A percentile compares a stretch with the other conserved stretches of the same genome.
Conservation (phyloP, 2,113 vertebrate species). For the Maccullochella peelii region DNA sequence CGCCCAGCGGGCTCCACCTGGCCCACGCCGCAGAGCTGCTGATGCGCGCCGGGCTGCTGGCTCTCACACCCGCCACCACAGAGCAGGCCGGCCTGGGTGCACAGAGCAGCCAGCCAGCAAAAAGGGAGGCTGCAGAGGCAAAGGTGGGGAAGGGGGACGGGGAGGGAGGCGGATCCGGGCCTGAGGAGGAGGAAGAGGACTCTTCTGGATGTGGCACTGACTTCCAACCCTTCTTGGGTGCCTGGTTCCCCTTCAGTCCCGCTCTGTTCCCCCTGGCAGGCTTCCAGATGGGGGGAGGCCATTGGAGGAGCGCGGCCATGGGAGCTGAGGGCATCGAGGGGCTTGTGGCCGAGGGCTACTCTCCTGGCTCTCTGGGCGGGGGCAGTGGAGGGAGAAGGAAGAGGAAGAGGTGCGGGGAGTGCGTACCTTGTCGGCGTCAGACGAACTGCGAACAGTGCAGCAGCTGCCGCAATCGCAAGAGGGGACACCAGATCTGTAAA, state of each 20-base stretch:
- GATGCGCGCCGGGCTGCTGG: conserved; percentile 94
- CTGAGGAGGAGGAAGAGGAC: conserved; percentile 86
- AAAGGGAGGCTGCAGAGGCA: conserved; percentile 63
- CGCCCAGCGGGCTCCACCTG: conserved; percentile 94
- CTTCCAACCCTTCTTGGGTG: conserved; percentile 92
- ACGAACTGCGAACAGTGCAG: conserved; percentile 99
- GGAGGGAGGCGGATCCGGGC: conserved; percentile 89
- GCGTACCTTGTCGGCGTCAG: conserved; percentile 95
- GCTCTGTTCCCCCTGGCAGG: conserved; percentile 96
- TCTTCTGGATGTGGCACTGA: conserved; percentile 93
- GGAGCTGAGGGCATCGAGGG: conserved; percentile 92
- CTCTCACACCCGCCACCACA: conserved; percentile 74
- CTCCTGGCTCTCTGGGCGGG: conserved; percentile 83
- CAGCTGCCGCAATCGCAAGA: conserved; percentile 99
- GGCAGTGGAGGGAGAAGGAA: conserved; percentile 95
- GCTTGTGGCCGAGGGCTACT: conserved; percentile 95
- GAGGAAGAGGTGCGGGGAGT: conserved; percentile 98
- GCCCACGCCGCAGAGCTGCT: conserved; percentile 96
- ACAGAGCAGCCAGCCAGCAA: conserved; percentile 71
- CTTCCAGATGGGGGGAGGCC: conserved; percentile 93
- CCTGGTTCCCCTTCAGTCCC: conserved; percentile 95
- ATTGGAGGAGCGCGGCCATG: conserved; percentile 79
- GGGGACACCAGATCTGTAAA: conserved; percentile 99
- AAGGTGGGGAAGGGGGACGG: conserved; percentile 86
- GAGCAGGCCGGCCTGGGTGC: conserved; percentile 75